Conservation (phyloP, 2,113 vertebrate species). For the Bujurquina vittata region DNA sequence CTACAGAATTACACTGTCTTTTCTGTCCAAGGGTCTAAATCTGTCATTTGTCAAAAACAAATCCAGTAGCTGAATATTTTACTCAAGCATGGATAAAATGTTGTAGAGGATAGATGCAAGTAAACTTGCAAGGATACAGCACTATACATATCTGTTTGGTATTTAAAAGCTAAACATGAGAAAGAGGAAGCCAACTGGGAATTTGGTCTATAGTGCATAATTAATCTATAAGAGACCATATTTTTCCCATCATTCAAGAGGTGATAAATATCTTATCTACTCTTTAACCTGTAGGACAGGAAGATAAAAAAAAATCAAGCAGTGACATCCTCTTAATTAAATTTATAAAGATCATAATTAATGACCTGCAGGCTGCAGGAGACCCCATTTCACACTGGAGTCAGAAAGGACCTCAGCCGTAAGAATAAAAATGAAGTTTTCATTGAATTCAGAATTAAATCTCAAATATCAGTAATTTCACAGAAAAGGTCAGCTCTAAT, state of each 20-base stretch:
- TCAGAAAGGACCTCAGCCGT: constrained; percentile 71
- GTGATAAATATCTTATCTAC: constrained; percentile 72
- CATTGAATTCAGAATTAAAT: constrained; percentile 83
- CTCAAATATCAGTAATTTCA: constrained; percentile 86
- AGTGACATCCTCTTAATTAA: constrained; percentile 81
- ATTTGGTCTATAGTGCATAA: constrained; percentile 33
- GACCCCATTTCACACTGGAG: constrained; percentile 74
- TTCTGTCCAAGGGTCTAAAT: constrained; percentile 45
- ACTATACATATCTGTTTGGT: neutral
- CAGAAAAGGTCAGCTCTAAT: constrained; percentile 85
- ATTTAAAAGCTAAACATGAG: constrained; percentile 13
- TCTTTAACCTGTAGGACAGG: constrained; percentile 82
- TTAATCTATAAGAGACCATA: constrained; percentile 46
- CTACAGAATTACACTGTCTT: constrained; percentile 47
- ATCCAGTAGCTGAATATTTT: constrained; percentile 49
- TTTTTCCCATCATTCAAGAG: constrained; percentile 52
- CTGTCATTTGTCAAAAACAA: constrained; percentile 51
- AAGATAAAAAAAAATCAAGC: constrained; percentile 79
- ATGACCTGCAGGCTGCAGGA: constrained; percentile 77
- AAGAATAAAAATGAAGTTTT: constrained; percentile 82
- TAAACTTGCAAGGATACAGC: neutral
- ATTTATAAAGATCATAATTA: constrained; percentile 86
- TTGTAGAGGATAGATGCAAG: neutral
- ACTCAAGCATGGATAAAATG: constrained; percentile 20
- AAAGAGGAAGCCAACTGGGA: constrained; percentile 11